These are phyloP conservation scores for Chlorodrepanis virens DNA, from an alignment of 2,113 vertebrate species.

Conservation along the genomic window DNA sequence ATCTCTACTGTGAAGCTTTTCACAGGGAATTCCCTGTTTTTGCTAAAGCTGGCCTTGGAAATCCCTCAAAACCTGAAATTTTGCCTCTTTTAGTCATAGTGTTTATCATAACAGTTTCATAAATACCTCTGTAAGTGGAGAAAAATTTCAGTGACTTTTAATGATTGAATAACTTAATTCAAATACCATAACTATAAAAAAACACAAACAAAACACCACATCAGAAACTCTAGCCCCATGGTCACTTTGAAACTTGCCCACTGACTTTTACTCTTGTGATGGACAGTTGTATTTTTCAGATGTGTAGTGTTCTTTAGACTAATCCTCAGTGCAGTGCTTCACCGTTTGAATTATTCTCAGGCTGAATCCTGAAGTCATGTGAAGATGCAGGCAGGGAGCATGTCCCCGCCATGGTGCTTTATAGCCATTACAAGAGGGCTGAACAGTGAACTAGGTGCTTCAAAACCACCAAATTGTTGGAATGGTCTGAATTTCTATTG, in stretches of 20 bases:
- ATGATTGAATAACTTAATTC: background rate
- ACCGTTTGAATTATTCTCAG: background rate
- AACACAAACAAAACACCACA: rapidly evolving
- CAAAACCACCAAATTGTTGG: background rate
- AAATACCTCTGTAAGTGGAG: background rate
- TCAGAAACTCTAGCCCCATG: background rate
- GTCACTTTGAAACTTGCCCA: background rate
- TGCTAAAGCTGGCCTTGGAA: background rate
- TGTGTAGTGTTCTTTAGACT: background rate
- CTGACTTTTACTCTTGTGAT: background rate
- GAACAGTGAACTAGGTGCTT: background rate
- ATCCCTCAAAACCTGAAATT: background rate
- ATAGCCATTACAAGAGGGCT: background rate
- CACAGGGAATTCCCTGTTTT: background rate
- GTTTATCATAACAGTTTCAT: background rate
- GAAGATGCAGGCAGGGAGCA: background rate
- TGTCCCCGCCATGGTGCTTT: background rate
- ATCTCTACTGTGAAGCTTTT: background rate
- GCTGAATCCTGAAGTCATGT: background rate
- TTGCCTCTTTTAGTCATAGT: background rate
- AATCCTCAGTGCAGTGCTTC: background rate
- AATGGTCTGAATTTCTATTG: background rate
- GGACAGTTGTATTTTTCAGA: background rate
- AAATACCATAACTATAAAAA: background rate
- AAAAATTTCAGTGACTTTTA: background rate